Base-by-base conservation (phyloP, 2,113 vertebrate species). In the Nycticryphes semicollaris region DNA sequence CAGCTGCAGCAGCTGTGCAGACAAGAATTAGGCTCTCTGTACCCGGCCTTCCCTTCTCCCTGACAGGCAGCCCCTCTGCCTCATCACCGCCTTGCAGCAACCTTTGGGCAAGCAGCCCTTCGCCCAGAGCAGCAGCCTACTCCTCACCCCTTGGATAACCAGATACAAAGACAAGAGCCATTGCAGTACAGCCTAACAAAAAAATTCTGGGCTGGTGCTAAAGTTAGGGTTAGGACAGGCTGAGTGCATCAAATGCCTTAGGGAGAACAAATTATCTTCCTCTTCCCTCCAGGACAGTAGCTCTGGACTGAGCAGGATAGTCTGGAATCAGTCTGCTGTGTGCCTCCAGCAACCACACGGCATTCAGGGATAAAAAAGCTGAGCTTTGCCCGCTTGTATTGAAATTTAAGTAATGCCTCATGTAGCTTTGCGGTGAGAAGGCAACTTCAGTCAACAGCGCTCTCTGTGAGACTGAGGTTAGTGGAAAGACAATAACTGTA, bases 401-500 rank as follows among this genome's bases (percentile, higher is more conserved):
- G 50, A 60, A 86, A 37, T 88, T 84, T 86, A 93, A 95, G 68
- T 89, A 81, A 93, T 86, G 64, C 92, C 86, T 92, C 50, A 66
- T 84, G 88, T 15, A 90, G 90, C 57, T 87, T 37, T 90, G 85
- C 41, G 92, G 79, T 94, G 88, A 79, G 80, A 92, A 92, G 89
- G 89, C 89, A 94, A 70, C 37, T 84, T 93, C 73, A 94, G 91
- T 86, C 91, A 96, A 83, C 84, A 95, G 62, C 12, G 39, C n/a
- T 31, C 56, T 63, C 86, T 80, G 35, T 64, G 79, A 90, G 89
- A 66, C 80, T 96, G 91, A 92, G 72, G 80, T 77, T 77, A 89
- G 63, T 41, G 79, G 83, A 90, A 94, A 93, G 85, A 94, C 88
- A 95, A 80, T 86, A 92, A 88, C 80, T 74, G 57, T 69, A 93